These are phyloP conservation scores for Spicauda simplicius DNA, from an alignment of 2,888 invertebrate species.

Conservation along the genomic window DNA sequence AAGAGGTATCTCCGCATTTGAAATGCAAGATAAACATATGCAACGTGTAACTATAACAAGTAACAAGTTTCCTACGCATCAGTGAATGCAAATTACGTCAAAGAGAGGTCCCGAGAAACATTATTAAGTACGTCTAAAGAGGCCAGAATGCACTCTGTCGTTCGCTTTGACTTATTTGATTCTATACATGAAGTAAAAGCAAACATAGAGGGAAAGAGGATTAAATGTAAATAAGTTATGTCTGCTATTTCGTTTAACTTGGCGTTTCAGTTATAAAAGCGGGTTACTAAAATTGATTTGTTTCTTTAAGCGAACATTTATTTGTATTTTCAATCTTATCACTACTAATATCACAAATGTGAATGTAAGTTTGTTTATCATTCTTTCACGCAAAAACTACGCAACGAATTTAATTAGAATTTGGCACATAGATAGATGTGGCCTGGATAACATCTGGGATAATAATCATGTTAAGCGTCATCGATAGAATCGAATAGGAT, in stretches of 20 bases:
- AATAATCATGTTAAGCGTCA: too few species aligned
- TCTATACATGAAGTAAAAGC: slow-evolving; percentile 46
- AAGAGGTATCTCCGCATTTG: slow-evolving; percentile 4
- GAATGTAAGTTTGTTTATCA: too few species aligned
- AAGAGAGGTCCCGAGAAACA: slow-evolving; percentile 51
- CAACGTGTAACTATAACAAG: slow-evolving; percentile 34
- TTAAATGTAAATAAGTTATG: slow-evolving; percentile 20
- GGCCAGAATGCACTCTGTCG: slow-evolving; percentile 44
- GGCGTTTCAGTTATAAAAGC: not conserved
- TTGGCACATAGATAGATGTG: too few species aligned
- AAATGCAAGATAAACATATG: slow-evolving; percentile 24
- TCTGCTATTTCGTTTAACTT: slow-evolving; percentile 20
- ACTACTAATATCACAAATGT: too few species aligned
- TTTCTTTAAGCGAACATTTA: not conserved
- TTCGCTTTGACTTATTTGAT: slow-evolving; percentile 52
- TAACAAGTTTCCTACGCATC: slow-evolving; percentile 47
- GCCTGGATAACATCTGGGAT: too few species aligned
- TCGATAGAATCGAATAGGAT: too few species aligned
- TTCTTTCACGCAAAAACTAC: too few species aligned
- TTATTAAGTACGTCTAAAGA: slow-evolving; percentile 50
- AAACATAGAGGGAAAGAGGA: slow-evolving; percentile 38
- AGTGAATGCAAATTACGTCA: slow-evolving; percentile 61
- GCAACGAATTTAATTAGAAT: too few species aligned
- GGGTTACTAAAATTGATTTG: not conserved
- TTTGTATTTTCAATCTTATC: too few species aligned